Evolutionary conservation across 2,888 invertebrate species (phyloP).

Genomic region (Scaptomyza parva): DNA sequence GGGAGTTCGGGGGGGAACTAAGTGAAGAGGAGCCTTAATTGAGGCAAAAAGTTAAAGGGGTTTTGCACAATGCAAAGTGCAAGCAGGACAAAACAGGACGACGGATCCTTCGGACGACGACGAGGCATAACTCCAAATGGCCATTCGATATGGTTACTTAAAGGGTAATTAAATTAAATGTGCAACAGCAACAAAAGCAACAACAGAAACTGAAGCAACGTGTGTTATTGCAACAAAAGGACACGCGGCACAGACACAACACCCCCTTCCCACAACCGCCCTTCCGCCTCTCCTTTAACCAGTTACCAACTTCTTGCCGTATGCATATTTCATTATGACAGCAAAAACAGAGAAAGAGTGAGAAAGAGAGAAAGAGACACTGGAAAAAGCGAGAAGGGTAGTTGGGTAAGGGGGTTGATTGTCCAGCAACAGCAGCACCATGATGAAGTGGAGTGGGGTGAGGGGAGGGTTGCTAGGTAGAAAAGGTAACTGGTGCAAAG

Average conservation of each 20-base stretch:
- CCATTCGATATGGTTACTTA: constrained; percentile 83
- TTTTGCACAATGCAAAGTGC: constrained; percentile 46
- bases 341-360: constrained; percentile 21
- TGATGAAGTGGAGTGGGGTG: too few relatives aligned
- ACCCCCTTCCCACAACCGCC: background rate
- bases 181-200: constrained; percentile 41
- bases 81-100: constrained; percentile 22
- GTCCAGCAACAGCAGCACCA: constrained; percentile 11
- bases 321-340: constrained; percentile 78
- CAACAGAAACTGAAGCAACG: background rate
- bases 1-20: too few relatives aligned
- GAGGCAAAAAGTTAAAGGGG: constrained; percentile 37
- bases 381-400: too few relatives aligned
- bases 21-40: constrained; percentile 8
- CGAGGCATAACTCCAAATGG: constrained; percentile 68
- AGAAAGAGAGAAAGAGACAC: background rate
- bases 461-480: constrained; percentile 30
- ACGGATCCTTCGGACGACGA: constrained; percentile 1
- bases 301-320: constrained; percentile 47
- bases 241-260: constrained; percentile 48
- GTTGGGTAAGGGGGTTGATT: constrained; percentile 19
- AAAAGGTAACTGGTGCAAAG: constrained; percentile 3
- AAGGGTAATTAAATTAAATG: constrained; percentile 83
- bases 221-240: constrained; percentile 54
- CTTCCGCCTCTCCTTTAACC: constrained; percentile 1